phyloP scores from a whole-genome alignment of 2,888 invertebrate species.

The Drosophila setosimentum region DNA sequence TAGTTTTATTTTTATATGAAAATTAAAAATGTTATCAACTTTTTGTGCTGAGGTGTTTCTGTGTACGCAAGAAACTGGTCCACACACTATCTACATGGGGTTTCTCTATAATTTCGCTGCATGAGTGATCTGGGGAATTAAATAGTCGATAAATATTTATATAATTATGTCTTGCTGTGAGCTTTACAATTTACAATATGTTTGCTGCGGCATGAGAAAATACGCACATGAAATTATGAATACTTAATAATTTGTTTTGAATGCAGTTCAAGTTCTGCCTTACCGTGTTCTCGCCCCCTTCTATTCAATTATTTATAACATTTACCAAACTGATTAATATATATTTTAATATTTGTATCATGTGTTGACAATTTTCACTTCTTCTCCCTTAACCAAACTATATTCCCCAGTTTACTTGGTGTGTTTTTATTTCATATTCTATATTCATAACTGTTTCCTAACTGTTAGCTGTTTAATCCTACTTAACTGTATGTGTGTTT shows the following conservation, averaged over 20 bases:
- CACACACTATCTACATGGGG: not conserved
- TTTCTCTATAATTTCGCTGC: constrained; percentile 31
- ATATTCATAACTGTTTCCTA: constrained; percentile 47
- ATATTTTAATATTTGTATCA: constrained; percentile 3
- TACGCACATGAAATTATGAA: constrained; percentile 13
- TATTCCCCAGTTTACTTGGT: constrained; percentile 35
- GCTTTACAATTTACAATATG: constrained; percentile 14
- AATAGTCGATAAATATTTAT: constrained; percentile 7
- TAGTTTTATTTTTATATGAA: not conserved
- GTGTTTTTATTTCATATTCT: constrained; percentile 43
- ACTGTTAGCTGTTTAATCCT: constrained; percentile 61
- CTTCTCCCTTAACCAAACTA: constrained; percentile 25
- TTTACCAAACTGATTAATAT: not conserved
- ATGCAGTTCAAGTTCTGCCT: constrained; percentile 56
- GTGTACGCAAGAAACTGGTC: not conserved
- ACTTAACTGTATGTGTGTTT: constrained; percentile 61
- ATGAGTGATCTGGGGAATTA: constrained; percentile 42
- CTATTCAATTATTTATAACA: constrained; percentile 21
- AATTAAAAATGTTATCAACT: too few relatives aligned
- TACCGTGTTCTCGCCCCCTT: constrained; percentile 39
- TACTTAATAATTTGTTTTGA: constrained; percentile 18
- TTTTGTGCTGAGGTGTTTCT: not conserved
- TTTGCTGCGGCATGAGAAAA: constrained; percentile 43
- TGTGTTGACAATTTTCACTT: constrained; percentile 36
- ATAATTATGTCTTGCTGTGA: constrained; percentile 13